These are phyloP conservation scores for Clupea harengus DNA, from an alignment of 2,113 vertebrate genomes.

Conservation along the genomic window DNA sequence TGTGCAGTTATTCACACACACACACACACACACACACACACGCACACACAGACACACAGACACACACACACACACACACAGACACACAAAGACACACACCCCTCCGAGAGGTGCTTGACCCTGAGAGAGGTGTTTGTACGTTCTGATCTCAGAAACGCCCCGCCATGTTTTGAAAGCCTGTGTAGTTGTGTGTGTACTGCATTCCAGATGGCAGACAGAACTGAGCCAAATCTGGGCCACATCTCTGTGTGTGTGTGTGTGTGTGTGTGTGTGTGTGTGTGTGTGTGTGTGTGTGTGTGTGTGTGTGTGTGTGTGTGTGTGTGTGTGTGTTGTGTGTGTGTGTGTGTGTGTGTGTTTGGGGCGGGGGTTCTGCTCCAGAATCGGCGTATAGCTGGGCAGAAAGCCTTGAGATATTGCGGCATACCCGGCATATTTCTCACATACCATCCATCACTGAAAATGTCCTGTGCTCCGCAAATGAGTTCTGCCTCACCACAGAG, in stretches of 20 bases:
- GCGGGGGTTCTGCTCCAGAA: too few species aligned
- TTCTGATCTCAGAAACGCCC: background rate
- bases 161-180: background rate
- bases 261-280: background rate
- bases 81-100: too few species aligned
- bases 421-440: too few species aligned
- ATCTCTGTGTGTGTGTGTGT: too few species aligned
- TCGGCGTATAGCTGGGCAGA: too few species aligned
- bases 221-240: background rate
- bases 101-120: background rate
- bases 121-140: background rate
- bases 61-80: too few species aligned
- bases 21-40: background rate
- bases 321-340: background rate
- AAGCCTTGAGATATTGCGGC: too few species aligned
- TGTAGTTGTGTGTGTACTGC: background rate
- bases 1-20: background rate
- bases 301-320: background rate
- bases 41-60: background rate
- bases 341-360: too few species aligned
- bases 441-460: too few species aligned
- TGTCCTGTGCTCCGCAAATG: too few species aligned
- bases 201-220: slow-evolving; percentile 3
- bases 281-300: slow-evolving; percentile 21
- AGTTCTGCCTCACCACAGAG: too few species aligned